These are phyloP conservation scores for Triops longicaudatus DNA, from an alignment of 1,140 invertebrate species.

Conservation along the genomic window DNA sequence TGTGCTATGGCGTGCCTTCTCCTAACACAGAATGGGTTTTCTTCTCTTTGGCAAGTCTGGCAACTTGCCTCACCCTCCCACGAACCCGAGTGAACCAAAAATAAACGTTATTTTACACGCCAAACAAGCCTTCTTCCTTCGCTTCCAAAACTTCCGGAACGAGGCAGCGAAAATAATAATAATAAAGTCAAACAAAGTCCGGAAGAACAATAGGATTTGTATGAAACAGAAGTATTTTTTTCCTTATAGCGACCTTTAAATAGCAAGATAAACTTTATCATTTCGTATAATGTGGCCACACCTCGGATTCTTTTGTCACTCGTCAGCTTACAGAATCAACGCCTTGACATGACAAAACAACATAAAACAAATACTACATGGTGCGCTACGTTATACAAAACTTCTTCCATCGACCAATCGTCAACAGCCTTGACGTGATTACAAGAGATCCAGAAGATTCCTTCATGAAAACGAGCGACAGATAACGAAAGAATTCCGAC, in stretches of 20 bases:
- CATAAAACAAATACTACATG: too few relatives aligned
- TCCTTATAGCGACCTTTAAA: neutral
- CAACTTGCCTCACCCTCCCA: neutral
- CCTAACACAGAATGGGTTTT: neutral
- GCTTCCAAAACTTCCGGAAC: neutral
- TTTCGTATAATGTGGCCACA: neutral
- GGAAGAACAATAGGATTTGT: too few relatives aligned
- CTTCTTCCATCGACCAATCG: neutral
- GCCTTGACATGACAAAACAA: neutral
- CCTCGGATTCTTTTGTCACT: neutral
- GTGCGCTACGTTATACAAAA: neutral
- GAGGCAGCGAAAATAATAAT: neutral
- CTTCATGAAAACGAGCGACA: neutral
- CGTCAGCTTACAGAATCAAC: neutral
- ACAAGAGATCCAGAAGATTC: neutral
- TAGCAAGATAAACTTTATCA: neutral
- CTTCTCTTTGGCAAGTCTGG: neutral
- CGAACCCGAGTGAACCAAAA: neutral
- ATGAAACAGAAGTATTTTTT: too few relatives aligned
- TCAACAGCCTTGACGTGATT: neutral
- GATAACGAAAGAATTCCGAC: too few relatives aligned
- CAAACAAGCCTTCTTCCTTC: neutral
- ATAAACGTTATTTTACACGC: neutral
- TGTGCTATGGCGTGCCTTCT: neutral
- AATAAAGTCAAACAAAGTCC: too few relatives aligned